Evolutionary conservation across 1,140 invertebrate species (phyloP).

Genomic region (Pseudomyrmex pallidus): DNA sequence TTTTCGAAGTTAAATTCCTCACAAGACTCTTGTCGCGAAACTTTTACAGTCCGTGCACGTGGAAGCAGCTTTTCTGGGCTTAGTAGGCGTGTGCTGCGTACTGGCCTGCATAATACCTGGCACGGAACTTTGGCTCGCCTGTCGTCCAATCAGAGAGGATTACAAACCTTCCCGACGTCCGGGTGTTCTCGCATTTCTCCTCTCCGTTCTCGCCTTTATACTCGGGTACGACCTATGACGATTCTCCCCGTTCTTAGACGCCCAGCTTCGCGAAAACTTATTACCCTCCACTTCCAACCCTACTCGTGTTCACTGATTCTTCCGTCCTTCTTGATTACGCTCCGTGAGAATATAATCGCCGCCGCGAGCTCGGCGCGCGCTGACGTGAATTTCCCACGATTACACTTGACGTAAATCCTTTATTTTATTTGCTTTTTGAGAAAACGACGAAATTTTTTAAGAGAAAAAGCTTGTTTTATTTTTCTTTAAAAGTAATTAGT

Average conservation of each 20-base stretch:
- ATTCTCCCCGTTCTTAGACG: slow-evolving; percentile 46
- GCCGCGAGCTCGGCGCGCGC: neutral
- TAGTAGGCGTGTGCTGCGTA: slow-evolving; percentile 77
- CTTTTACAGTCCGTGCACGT: slow-evolving; percentile 78
- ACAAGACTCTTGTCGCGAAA: slow-evolving; percentile 17
- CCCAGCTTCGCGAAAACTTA: slow-evolving; percentile 33
- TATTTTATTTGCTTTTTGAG: too few species aligned
- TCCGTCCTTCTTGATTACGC: slow-evolving; percentile 39
- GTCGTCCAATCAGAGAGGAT: slow-evolving; percentile 79
- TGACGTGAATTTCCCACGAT: slow-evolving; percentile 2
- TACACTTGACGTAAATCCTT: neutral
- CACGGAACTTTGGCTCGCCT: slow-evolving; percentile 82
- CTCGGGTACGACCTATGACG: slow-evolving; percentile 76
- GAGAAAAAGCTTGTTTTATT: too few species aligned
- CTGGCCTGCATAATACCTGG: slow-evolving; percentile 82
- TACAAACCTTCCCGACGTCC: slow-evolving; percentile 79
- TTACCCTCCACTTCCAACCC: slow-evolving; percentile 49
- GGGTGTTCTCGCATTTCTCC: slow-evolving; percentile 76
- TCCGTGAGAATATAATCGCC: slow-evolving; percentile 19
- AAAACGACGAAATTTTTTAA: too few species aligned
- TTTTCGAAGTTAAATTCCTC: slow-evolving; percentile 18
- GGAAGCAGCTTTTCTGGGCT: slow-evolving; percentile 77
- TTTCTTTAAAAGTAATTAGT: neutral
- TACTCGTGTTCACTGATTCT: slow-evolving; percentile 43
- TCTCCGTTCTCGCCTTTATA: slow-evolving; percentile 75